A percentile compares a stretch with the other conserved stretches of the same genome.
These are phyloP conservation scores for Euphydryas editha DNA, from an alignment of 2,888 invertebrate species.

Conservation along the genomic window DNA sequence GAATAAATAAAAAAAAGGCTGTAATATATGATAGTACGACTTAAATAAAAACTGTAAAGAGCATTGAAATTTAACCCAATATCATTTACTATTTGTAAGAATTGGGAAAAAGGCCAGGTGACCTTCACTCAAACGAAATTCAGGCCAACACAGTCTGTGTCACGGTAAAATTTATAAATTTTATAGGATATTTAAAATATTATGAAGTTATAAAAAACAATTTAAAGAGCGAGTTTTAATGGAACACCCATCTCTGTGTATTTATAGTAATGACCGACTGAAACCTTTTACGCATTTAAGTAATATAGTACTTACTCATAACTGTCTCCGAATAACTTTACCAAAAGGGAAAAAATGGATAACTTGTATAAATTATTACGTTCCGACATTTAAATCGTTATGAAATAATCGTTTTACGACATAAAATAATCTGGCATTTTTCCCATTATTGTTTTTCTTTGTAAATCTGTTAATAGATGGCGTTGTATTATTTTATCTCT, in stretches of 20 bases:
- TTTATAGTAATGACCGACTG: slow-evolving; percentile 32
- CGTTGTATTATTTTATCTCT: neutral
- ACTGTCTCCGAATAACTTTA: slow-evolving; percentile 13
- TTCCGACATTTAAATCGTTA: slow-evolving; percentile 1
- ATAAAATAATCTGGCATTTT: neutral
- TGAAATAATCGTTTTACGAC: neutral
- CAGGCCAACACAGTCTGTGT: no score
- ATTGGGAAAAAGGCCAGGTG: no score
- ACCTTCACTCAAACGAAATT: no score
- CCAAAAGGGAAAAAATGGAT: slow-evolving; percentile 14
- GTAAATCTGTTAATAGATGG: neutral
- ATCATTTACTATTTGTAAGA: no score
- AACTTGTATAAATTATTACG: slow-evolving; percentile 22
- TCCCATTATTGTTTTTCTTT: neutral
- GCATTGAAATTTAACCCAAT: no score
- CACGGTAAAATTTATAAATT: slow-evolving; percentile 2
- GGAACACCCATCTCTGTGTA: slow-evolving; percentile 30
- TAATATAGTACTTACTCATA: slow-evolving; percentile 22
- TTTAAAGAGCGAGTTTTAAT: slow-evolving; percentile 25
- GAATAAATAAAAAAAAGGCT: no score
- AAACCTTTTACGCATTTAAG: slow-evolving; percentile 39
- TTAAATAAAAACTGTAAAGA: no score
- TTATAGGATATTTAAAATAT: slow-evolving; percentile 19
- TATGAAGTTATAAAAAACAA: slow-evolving; percentile 31
- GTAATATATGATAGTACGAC: no score